Percentiles rank a stretch among this genome's conserved stretches.
Conservation (phyloP, 2,797 vertebrate genomes). For the Dipus sagitta region DNA sequence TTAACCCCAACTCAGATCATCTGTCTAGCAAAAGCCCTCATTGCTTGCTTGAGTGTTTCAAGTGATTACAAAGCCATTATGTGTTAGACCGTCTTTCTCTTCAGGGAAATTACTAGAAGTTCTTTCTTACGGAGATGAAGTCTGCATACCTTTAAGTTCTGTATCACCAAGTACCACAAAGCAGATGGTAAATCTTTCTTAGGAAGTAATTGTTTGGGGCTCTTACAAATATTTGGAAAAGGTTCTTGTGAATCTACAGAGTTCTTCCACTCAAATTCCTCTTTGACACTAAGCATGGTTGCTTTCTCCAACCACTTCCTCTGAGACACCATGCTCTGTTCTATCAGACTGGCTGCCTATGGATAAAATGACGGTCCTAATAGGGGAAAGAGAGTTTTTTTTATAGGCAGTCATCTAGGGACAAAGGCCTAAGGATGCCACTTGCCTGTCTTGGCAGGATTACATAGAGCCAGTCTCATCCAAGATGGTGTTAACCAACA, state of each 20-base stretch:
- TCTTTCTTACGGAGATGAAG: slow-evolving; percentile 60
- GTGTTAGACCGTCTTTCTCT: slow-evolving; percentile 51
- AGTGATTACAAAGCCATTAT: slow-evolving; percentile 54
- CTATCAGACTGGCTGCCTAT: not conserved
- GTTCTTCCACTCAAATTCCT: not conserved
- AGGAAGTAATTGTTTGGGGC: slow-evolving; percentile 20
- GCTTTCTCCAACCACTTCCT: not conserved
- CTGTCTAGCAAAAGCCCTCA: not conserved
- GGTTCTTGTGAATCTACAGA: not conserved
- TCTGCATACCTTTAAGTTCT: slow-evolving; percentile 31
- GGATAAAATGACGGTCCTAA: not conserved
- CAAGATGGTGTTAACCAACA: too few species aligned
- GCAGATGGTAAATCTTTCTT: slow-evolving; percentile 11
- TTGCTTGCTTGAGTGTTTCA: slow-evolving; percentile 14
- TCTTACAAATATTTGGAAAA: slow-evolving; percentile 41
- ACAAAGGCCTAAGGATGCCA: too few species aligned
- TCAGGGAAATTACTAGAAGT: slow-evolving; percentile 48
- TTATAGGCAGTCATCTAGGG: too few species aligned
- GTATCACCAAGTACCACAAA: slow-evolving; percentile 1
- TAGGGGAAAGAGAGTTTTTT: too few species aligned
- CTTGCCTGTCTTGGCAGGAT: too few species aligned
- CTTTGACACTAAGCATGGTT: not conserved
- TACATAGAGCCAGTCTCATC: too few species aligned
- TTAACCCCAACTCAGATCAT: slow-evolving; percentile 40
- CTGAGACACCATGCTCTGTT: not conserved